Evolutionary conservation across 2,113 vertebrate species (phyloP).

Genomic region (Mustela nigripes): DNA sequence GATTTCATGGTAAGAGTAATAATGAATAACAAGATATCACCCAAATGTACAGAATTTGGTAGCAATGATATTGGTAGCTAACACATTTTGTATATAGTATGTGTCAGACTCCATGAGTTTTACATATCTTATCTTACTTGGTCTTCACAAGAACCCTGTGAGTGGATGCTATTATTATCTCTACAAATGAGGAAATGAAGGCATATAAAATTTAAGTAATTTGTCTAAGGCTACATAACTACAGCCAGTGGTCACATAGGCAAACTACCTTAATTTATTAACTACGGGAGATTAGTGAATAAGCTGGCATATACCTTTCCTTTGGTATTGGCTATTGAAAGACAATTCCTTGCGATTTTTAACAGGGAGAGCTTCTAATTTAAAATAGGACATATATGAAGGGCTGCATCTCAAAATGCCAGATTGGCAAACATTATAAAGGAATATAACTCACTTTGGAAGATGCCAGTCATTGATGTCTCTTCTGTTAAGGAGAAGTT

Average conservation of each 20-base stretch:
- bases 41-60: background rate
- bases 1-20: background rate
- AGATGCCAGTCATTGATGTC: background rate
- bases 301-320: background rate
- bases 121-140: background rate
- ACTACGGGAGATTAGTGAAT: background rate
- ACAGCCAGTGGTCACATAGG: background rate
- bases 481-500: conserved; percentile 13
- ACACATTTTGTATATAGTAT: background rate
- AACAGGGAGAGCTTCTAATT: background rate
- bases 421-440: background rate
- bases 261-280: background rate
- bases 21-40: background rate
- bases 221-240: background rate
- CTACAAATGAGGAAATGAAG: background rate
- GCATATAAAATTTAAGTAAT: background rate
- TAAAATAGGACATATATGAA: background rate
- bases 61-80: background rate
- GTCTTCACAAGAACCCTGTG: background rate
- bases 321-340: background rate
- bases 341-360: background rate
- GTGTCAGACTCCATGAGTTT: background rate
- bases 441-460: background rate
- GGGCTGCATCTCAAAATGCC: conserved; percentile 28
- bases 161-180: background rate